A percentile compares a stretch with the other conserved stretches of the same genome.
Conservation (phyloP, 2,113 vertebrate genomes). For the Pelodiscus sinensis region DNA sequence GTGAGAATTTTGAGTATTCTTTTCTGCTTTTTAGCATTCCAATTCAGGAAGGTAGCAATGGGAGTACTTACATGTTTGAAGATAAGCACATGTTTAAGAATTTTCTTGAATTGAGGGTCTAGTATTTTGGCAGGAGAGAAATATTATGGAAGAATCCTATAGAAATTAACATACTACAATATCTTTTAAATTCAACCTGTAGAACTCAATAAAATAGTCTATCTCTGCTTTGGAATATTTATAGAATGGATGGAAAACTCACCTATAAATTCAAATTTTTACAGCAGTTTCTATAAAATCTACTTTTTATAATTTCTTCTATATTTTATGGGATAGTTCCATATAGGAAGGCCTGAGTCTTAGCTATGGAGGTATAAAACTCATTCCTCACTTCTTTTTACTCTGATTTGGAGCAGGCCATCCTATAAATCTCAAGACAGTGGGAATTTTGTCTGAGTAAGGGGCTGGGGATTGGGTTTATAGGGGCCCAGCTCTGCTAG, state of each 20-base stretch:
- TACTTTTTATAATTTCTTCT: background rate
- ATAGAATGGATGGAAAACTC: background rate
- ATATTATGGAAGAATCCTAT: background rate
- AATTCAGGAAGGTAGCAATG: background rate
- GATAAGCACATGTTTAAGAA: background rate
- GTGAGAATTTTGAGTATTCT: background rate
- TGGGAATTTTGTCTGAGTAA: background rate
- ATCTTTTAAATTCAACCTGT: background rate
- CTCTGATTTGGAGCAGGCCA: background rate
- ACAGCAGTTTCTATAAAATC: background rate
- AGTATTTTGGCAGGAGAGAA: background rate
- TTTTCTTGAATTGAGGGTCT: background rate
- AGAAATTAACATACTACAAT: background rate
- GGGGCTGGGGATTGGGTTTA: background rate
- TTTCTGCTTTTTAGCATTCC: background rate
- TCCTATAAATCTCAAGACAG: background rate
- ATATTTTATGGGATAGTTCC: background rate
- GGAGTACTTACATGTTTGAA: background rate
- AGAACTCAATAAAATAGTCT: background rate
- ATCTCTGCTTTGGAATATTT: background rate
- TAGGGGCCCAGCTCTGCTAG: background rate
- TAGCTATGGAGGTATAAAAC: background rate
- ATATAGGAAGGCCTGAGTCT: background rate
- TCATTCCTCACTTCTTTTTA: background rate
- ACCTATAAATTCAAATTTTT: background rate